Percentiles rank a stretch among this genome's conserved stretches.
phyloP scores from a whole-genome alignment of 1,140 invertebrate species.

The Drosophila bipectinata region DNA sequence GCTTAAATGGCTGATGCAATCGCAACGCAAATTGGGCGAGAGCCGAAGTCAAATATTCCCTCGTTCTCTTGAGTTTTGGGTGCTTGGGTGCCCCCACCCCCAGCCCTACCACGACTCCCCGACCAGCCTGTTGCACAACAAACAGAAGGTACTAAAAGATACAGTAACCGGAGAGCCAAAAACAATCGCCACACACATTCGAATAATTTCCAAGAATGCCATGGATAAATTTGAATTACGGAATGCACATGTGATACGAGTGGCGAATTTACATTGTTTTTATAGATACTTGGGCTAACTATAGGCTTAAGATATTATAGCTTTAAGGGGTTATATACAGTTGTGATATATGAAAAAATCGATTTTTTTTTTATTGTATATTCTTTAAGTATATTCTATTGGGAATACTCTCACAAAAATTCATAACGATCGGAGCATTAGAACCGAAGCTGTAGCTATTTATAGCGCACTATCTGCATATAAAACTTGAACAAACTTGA shows the following conservation, averaged over 20 bases:
- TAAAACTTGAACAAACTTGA: too few relatives aligned
- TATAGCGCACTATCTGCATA: too few relatives aligned
- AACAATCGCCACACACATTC: constrained; percentile 20
- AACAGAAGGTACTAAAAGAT: constrained; percentile 30
- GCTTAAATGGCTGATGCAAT: constrained; percentile 75
- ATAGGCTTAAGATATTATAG: too few relatives aligned
- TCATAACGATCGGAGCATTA: too few relatives aligned
- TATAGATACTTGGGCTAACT: not conserved
- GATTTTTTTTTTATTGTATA: too few relatives aligned
- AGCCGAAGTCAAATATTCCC: constrained; percentile 32
- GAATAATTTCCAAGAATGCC: constrained; percentile 51
- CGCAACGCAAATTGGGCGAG: constrained; percentile 61
- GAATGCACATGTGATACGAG: not conserved
- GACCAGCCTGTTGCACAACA: constrained; percentile 60
- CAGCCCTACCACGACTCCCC: not conserved
- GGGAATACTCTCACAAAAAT: too few relatives aligned
- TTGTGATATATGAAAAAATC: too few relatives aligned
- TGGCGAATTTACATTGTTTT: not conserved
- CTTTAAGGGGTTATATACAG: too few relatives aligned
- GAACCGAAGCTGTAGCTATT: too few relatives aligned
- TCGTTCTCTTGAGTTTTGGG: constrained; percentile 45
- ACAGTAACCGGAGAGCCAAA: constrained; percentile 52
- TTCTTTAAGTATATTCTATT: too few relatives aligned
- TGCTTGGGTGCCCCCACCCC: constrained; percentile 2
- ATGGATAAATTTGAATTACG: constrained; percentile 56